phyloP scores from a whole-genome alignment of 2,797 vertebrate species.

The Gymnocypris eckloni region DNA sequence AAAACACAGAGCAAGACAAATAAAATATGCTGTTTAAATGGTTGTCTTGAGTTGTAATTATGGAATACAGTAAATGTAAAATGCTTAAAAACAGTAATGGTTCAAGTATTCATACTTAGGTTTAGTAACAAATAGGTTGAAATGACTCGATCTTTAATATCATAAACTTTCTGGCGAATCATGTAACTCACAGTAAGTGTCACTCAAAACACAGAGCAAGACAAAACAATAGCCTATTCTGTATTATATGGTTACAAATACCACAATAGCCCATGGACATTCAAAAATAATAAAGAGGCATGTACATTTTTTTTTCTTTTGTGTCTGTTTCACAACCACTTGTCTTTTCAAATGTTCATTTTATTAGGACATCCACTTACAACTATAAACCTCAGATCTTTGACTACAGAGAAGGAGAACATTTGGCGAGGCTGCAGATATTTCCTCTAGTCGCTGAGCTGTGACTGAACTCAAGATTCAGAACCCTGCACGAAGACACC shows the following conservation, averaged over 20 bases:
- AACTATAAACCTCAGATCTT: conserved; percentile 20
- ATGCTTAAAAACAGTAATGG: neutral
- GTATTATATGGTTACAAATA: neutral
- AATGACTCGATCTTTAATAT: neutral
- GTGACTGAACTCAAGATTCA: conserved; percentile 44
- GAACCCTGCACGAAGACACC: conserved; percentile 47
- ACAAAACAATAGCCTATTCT: neutral
- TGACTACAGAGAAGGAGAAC: conserved; percentile 36
- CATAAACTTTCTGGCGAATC: neutral
- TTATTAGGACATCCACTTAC: conserved; percentile 15
- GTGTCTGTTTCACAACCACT: neutral
- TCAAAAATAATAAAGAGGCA: neutral
- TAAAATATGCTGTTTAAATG: neutral
- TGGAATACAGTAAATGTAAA: neutral
- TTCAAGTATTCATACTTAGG: neutral
- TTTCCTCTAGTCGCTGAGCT: conserved; percentile 53
- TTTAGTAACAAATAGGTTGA: neutral
- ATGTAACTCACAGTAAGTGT: neutral
- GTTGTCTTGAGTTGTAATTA: neutral
- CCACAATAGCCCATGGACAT: neutral
- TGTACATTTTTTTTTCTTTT: neutral
- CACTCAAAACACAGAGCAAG: neutral
- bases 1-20: conserved; percentile 5
- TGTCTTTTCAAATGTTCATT: conserved; percentile 12
- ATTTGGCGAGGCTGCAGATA: conserved; percentile 49